Conservation (phyloP, 2,888 invertebrate genomes). For the Harmothoe impar region DNA sequence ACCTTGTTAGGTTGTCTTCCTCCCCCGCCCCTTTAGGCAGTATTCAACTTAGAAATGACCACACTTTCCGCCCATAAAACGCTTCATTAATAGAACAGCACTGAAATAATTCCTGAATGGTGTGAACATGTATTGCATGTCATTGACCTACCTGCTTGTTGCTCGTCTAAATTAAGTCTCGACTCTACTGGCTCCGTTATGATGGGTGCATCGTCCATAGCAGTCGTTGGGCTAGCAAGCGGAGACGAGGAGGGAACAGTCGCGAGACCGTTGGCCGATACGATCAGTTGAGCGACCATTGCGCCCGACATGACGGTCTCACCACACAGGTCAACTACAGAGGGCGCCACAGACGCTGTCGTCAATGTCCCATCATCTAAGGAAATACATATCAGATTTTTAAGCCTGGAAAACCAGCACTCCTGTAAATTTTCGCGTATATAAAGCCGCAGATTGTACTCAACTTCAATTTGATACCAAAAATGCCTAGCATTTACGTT, state of each 20-base stretch:
- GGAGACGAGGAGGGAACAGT: not conserved
- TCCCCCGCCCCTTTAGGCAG: no score
- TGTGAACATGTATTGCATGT: no score
- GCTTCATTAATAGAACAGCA: no score
- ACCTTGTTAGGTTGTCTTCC: no score
- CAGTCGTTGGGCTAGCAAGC: conserved; percentile 4
- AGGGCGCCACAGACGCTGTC: not conserved
- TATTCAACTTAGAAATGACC: no score
- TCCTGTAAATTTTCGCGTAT: not conserved
- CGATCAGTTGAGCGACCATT: not conserved
- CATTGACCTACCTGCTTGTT: not conserved
- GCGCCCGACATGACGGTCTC: not conserved
- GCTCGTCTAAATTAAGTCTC: not conserved
- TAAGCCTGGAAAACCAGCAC: not conserved
- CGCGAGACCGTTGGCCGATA: not conserved
- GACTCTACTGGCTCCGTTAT: not conserved
- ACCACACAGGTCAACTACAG: not conserved
- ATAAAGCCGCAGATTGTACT: no score
- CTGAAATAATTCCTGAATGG: no score
- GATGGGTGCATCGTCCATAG: not conserved
- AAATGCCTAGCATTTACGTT: no score
- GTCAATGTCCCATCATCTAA: conserved; percentile 39
- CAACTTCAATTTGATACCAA: no score
- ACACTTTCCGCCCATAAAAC: no score
- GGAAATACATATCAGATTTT: no score